Conservation (phyloP, 1,140 invertebrate species). For the Whitmania pigra region DNA sequence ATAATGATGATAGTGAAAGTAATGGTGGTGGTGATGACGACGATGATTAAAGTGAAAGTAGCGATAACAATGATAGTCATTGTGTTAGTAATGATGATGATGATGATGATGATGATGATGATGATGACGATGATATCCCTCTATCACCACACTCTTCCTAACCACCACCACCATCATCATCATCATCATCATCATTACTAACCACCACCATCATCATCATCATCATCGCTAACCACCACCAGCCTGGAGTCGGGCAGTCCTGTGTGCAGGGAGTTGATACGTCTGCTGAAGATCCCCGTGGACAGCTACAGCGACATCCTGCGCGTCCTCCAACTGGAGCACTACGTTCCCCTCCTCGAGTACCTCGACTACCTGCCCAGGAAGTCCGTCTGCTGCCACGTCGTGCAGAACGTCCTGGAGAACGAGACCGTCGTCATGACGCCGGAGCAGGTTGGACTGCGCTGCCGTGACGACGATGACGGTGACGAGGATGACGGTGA, state of each 20-base stretch:
- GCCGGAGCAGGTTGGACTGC: conserved; percentile 69
- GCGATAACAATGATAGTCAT: no score
- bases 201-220: no score
- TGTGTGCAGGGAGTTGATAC: conserved; percentile 77
- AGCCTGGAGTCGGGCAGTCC: conserved; percentile 65
- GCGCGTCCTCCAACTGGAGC: conserved; percentile 59
- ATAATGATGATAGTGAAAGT: no score
- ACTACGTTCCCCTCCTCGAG: conserved; percentile 70
- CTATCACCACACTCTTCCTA: no score
- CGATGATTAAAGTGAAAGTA: no score
- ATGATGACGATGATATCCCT: no score
- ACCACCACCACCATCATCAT: no score
- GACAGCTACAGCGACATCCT: conserved; percentile 87
- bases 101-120: no score
- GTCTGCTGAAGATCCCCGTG: conserved; percentile 82
- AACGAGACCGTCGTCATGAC: conserved; percentile 75
- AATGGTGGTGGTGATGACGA: no score
- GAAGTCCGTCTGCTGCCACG: conserved; percentile 70
- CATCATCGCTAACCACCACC: conserved; percentile 14
- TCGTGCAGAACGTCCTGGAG: conserved; percentile 75
- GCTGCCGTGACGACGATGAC: conserved; percentile 29
- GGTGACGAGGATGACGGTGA: background rate
- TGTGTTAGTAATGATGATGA: no score
- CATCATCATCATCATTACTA: no score
- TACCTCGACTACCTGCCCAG: conserved; percentile 80